Conservation (phyloP, 1,140 invertebrate species). For the Zophobas morio region DNA sequence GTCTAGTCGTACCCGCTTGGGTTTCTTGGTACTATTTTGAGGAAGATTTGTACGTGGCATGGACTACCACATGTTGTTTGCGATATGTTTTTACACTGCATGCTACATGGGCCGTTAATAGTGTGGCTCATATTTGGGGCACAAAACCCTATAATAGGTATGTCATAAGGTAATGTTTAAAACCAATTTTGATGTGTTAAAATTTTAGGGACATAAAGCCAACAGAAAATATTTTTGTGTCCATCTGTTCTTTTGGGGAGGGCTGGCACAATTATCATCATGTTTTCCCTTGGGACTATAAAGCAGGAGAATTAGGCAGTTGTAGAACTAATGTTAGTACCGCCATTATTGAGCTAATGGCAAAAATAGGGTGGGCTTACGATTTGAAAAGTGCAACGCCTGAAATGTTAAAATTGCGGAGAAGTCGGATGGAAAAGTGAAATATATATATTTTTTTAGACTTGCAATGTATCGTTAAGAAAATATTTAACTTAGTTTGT, state of each 20-base stretch:
- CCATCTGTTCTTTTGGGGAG: conserved; percentile 69
- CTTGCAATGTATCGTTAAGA: no score
- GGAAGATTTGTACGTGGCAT: conserved; percentile 13
- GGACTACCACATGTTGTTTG: conserved; percentile 69
- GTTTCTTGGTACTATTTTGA: conserved; percentile 37
- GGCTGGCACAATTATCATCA: no score
- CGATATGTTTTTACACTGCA: conserved; percentile 82
- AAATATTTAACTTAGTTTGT: no score
- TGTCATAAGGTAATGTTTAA: conserved; percentile 56
- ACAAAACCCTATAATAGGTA: conserved; percentile 77
- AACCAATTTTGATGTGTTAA: neutral
- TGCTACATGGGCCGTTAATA: conserved; percentile 90
- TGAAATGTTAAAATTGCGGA: conserved; percentile 75
- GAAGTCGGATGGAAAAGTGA: conserved; percentile 79
- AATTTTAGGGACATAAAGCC: conserved; percentile 79
- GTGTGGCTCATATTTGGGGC: conserved; percentile 80
- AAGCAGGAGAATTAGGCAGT: conserved; percentile 76
- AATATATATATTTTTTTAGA: no score
- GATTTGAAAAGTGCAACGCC: conserved; percentile 81
- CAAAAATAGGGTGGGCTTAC: conserved; percentile 80
- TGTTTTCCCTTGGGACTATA: conserved; percentile 67
- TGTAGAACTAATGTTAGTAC: conserved; percentile 83
- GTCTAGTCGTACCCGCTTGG: conserved; percentile 17
- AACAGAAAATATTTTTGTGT: conserved; percentile 79
- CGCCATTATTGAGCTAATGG: conserved; percentile 86